Percentiles rank a stretch among this genome's conserved stretches.
Conservation (phyloP, 1,140 invertebrate species). For the Aplysia californica region DNA sequence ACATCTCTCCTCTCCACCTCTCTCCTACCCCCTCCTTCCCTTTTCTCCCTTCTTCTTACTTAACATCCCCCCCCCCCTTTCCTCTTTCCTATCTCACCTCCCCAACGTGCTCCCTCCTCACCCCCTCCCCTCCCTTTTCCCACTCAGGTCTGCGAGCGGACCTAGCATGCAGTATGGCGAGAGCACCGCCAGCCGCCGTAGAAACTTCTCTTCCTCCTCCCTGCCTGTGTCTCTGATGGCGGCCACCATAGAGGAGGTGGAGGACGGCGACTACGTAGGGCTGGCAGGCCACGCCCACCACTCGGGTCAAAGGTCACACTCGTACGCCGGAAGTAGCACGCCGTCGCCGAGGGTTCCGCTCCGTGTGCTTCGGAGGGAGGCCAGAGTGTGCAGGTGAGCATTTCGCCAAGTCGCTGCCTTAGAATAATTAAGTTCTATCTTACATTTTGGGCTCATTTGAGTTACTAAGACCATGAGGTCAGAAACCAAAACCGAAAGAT, state of each 20-base stretch:
- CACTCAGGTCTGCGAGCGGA: background rate
- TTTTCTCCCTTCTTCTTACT: too few relatives aligned
- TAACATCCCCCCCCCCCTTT: too few relatives aligned
- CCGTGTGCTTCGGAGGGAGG: background rate
- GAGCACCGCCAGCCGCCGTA: background rate
- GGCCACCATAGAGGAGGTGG: constrained; percentile 28
- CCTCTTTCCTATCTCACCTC: too few relatives aligned
- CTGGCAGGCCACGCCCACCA: background rate
- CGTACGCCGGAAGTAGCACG: background rate
- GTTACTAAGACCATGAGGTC: too few relatives aligned
- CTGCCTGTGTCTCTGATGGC: constrained; percentile 16
- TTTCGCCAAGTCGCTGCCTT: too few relatives aligned
- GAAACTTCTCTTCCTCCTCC: constrained; percentile 30
- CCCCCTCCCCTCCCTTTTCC: background rate
- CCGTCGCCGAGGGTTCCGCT: background rate
- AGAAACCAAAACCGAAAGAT: too few relatives aligned
- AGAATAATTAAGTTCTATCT: too few relatives aligned
- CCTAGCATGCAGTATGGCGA: background rate
- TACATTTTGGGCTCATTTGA: too few relatives aligned
- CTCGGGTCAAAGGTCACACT: background rate
- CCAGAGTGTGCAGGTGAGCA: too few relatives aligned
- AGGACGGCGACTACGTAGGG: constrained; percentile 1
- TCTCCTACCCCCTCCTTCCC: too few relatives aligned
- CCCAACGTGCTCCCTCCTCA: too few relatives aligned
- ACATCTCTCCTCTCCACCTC: too few relatives aligned